Percentiles rank a stretch among this genome's conserved stretches.
Evolutionary conservation across 2,113 vertebrate species (phyloP).

Genomic region (Zosterops pallidus): DNA sequence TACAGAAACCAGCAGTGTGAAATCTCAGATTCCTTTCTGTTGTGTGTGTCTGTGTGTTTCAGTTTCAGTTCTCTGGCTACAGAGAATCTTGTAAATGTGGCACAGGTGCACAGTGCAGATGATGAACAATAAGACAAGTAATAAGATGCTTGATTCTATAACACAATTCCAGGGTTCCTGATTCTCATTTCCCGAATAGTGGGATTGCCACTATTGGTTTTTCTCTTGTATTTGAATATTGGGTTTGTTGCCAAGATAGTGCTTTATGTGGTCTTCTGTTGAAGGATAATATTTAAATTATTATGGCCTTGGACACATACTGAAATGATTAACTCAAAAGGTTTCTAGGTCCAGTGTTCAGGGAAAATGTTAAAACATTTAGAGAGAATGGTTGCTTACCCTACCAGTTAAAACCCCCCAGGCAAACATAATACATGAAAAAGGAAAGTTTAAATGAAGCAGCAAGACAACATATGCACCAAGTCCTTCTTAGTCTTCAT

Average conservation of each 20-base stretch:
- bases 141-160: neutral
- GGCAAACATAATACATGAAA: neutral
- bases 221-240: neutral
- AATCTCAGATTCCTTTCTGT: neutral
- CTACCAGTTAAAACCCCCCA: neutral
- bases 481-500: neutral
- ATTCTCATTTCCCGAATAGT: neutral
- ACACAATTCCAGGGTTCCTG: neutral
- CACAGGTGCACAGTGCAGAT: neutral
- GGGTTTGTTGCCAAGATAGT: neutral
- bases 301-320: neutral
- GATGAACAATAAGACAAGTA: neutral
- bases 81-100: neutral
- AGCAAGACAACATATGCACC: conserved; percentile 25
- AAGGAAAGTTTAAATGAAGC: conserved; percentile 40
- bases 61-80: neutral
- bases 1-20: neutral
- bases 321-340: neutral
- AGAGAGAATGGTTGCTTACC: neutral
- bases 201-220: neutral
- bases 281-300: neutral
- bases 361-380: neutral
- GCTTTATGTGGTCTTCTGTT: neutral
- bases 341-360: neutral
- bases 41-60: neutral